phyloP scores from a whole-genome alignment of 2,888 invertebrate genomes.

The Danaus chrysippus region DNA sequence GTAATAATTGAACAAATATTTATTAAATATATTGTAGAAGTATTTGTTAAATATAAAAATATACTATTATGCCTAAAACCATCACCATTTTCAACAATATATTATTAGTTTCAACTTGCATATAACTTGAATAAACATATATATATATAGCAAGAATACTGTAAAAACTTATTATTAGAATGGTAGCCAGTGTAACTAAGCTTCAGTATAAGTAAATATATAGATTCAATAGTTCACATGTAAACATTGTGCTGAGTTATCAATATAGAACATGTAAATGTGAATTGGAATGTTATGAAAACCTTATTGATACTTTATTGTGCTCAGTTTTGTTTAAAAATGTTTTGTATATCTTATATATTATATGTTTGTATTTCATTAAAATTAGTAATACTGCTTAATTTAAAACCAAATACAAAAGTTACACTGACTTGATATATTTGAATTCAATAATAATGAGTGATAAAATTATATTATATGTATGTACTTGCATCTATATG shows the following conservation, averaged over 20 bases:
- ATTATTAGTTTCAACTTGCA: neutral
- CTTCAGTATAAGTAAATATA: neutral
- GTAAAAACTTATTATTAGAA: constrained; percentile 4
- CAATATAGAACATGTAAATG: neutral
- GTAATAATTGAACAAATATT: constrained; percentile 25
- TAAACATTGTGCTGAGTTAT: neutral
- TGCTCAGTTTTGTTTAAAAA: neutral
- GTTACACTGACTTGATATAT: constrained; percentile 1
- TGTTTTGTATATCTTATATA: neutral
- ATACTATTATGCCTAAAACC: constrained; percentile 13
- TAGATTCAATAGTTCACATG: neutral
- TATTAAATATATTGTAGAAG: neutral
- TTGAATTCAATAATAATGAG: constrained; percentile 2
- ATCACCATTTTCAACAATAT: constrained; percentile 3
- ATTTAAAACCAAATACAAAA: neutral
- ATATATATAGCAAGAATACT: constrained; percentile 3
- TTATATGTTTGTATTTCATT: neutral
- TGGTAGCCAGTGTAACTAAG: neutral
- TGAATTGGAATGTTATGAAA: neutral
- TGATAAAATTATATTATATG: neutral
- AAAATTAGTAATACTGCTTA: neutral
- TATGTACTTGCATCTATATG: neutral
- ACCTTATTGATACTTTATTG: constrained; percentile 1
- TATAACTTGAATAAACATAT: neutral
- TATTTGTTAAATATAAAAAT: neutral